Conservation (phyloP, 2,113 vertebrate genomes). For the Dromas ardeola region DNA sequence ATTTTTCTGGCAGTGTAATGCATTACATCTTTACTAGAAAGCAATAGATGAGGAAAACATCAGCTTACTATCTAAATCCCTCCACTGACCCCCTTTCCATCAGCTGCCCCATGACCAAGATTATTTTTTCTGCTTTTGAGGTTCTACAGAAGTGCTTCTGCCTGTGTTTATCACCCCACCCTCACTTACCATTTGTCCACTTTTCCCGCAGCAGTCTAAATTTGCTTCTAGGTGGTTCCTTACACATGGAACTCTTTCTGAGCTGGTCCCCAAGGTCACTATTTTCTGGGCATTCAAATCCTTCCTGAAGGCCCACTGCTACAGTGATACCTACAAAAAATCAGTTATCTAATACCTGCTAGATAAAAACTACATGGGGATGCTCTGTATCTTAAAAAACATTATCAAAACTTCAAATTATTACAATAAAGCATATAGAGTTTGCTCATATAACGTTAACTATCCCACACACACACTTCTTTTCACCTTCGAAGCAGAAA, state of each 20-base stretch:
- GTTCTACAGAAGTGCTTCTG: neutral
- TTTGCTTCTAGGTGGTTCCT: slow-evolving; percentile 12
- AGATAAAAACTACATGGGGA: neutral
- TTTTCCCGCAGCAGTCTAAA: slow-evolving; percentile 9
- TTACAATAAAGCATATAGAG: neutral
- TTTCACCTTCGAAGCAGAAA: neutral
- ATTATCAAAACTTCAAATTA: neutral
- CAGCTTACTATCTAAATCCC: slow-evolving; percentile 16
- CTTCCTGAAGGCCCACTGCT: slow-evolving; percentile 16
- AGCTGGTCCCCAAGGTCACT: slow-evolving; percentile 8
- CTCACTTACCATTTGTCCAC: neutral
- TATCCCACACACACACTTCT: neutral
- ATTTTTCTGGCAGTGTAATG: neutral
- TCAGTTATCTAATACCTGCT: neutral
- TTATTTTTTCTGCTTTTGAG: neutral
- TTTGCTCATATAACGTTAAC: neutral
- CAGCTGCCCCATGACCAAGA: neutral
- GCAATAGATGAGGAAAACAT: neutral
- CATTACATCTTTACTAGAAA: slow-evolving; percentile 16
- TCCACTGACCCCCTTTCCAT: slow-evolving; percentile 14
- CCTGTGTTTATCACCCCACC: neutral
- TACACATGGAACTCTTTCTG: slow-evolving; percentile 10
- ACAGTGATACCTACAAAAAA: slow-evolving; percentile 13
- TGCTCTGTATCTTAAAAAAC: neutral
- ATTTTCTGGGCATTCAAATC: slow-evolving; percentile 9